Conservation (phyloP, 2,888 invertebrate species). For the Callinectes sapidus region DNA sequence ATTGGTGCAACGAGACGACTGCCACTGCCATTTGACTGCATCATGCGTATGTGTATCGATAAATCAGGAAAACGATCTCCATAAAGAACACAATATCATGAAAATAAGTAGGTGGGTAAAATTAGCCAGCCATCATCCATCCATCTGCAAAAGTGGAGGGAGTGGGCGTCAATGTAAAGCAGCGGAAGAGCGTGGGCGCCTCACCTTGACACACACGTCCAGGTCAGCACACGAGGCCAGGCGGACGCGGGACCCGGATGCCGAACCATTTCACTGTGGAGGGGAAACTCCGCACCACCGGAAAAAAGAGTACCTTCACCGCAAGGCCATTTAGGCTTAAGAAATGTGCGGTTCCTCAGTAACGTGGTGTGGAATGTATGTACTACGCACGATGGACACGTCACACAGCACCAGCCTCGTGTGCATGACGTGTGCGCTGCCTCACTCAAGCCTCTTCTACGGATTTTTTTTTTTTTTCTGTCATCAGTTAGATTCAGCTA, state of each 20-base stretch:
- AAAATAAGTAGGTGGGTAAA: not conserved
- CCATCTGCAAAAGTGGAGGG: not conserved
- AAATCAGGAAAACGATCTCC: not conserved
- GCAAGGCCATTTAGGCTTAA: not conserved
- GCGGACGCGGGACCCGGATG: constrained; percentile 1
- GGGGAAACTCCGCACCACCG: not conserved
- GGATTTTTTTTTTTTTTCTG: not conserved
- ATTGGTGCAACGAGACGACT: not conserved
- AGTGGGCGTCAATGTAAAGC: not conserved
- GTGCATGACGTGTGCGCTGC: not conserved
- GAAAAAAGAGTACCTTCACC: constrained; percentile 3
- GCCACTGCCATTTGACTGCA: not conserved
- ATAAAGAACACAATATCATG: not conserved
- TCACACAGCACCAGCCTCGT: not conserved
- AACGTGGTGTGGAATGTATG: not conserved
- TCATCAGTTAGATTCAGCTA: not conserved
- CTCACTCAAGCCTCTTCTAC: not conserved
- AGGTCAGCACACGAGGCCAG: not conserved
- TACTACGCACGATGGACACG: not conserved
- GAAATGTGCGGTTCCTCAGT: not conserved
- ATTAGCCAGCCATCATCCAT: not conserved
- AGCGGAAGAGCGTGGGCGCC: not conserved
- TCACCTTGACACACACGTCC: not conserved
- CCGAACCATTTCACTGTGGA: not conserved
- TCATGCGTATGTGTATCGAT: not conserved